These are phyloP conservation scores for Colostygia pectinataria DNA, from an alignment of 2,888 invertebrate species.

Conservation along the genomic window DNA sequence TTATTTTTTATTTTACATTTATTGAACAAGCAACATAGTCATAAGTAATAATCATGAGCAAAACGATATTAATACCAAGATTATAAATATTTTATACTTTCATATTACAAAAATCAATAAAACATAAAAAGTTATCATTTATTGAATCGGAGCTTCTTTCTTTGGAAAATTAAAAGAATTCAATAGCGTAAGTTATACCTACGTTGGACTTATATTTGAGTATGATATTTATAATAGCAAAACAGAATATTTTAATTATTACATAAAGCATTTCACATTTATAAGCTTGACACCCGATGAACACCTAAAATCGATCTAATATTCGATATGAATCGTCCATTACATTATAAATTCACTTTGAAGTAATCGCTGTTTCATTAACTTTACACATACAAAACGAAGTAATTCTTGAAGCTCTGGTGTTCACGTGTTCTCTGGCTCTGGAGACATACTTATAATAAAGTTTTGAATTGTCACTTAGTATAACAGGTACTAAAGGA, in stretches of 20 bases:
- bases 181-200: constrained; percentile 19
- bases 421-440: not conserved
- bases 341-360: constrained; percentile 10
- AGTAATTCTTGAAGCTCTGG: not conserved
- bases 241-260: constrained; percentile 15
- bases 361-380: not conserved
- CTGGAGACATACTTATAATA: too few relatives aligned
- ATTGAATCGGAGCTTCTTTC: too few relatives aligned
- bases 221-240: constrained; percentile 3
- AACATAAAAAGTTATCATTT: too few relatives aligned
- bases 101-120: too few relatives aligned
- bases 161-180: not conserved
- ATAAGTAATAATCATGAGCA: not conserved
- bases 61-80: too few relatives aligned
- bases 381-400: not conserved
- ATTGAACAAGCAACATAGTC: not conserved
- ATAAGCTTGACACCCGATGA: constrained; percentile 23
- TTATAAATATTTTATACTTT: too few relatives aligned
- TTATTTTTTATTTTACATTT: constrained; percentile 46
- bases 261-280: constrained; percentile 41
- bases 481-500: too few relatives aligned
- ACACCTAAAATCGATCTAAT: constrained; percentile 13
- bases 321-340: constrained; percentile 22
- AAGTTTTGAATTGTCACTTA: too few relatives aligned
- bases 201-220: constrained; percentile 16